Conservation (phyloP, 2,888 invertebrate genomes). For the Scelioninae gen. 1 region DNA sequence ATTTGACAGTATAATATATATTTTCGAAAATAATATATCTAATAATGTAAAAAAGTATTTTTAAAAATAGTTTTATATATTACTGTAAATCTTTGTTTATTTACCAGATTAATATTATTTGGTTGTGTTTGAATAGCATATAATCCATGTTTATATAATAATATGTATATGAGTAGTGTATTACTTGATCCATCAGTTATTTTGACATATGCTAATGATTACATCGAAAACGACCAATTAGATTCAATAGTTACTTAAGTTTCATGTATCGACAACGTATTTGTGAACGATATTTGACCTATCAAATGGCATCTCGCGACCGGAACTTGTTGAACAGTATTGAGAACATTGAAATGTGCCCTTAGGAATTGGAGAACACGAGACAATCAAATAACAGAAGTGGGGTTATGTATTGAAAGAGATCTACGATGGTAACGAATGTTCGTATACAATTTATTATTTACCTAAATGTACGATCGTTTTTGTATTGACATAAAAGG, state of each 20-base stretch:
- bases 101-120: too few species aligned
- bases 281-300: constrained; percentile 49
- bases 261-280: constrained; percentile 44
- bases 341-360: constrained; percentile 56
- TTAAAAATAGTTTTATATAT: too few species aligned
- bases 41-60: too few species aligned
- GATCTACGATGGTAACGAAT: constrained; percentile 44
- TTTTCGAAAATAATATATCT: too few species aligned
- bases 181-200: too few species aligned
- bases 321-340: constrained; percentile 49
- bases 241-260: constrained; percentile 39
- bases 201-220: too few species aligned
- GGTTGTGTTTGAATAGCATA: too few species aligned
- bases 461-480: constrained; percentile 10
- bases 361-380: constrained; percentile 53
- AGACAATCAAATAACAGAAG: constrained; percentile 47
- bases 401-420: constrained; percentile 39
- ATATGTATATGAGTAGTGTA: too few species aligned
- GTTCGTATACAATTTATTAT: constrained; percentile 35
- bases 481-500: constrained; percentile 10
- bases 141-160: too few species aligned
- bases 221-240: constrained; percentile 16
- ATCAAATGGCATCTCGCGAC: constrained; percentile 33
- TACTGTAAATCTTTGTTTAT: too few species aligned
- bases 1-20: too few species aligned